Percentiles rank a stretch among this genome's conserved stretches.
Evolutionary conservation across 1,140 invertebrate genomes (phyloP).

Genomic region (Bombus fervidus): DNA sequence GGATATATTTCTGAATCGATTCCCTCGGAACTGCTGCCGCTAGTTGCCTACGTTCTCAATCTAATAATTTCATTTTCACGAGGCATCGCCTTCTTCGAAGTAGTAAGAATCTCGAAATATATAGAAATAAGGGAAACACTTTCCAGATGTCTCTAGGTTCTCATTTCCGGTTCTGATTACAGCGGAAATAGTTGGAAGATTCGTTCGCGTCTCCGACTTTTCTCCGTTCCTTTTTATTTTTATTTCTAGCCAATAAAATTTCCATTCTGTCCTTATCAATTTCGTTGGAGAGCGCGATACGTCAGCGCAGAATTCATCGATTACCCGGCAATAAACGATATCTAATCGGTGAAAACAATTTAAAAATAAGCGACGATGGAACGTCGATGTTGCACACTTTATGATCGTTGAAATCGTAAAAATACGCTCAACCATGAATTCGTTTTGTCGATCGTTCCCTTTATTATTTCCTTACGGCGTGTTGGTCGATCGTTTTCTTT

Average conservation of each 20-base stretch:
- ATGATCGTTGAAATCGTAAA: neutral
- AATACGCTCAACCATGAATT: neutral
- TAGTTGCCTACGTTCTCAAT: neutral
- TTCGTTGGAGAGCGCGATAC: neutral
- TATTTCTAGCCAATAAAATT: neutral
- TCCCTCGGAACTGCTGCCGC: no score
- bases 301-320: neutral
- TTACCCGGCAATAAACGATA: neutral
- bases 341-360: neutral
- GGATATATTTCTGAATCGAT: neutral
- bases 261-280: conserved; percentile 14
- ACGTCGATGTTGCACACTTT: neutral
- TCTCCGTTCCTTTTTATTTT: neutral
- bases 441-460: neutral
- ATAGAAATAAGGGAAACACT: neutral
- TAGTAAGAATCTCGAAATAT: neutral
- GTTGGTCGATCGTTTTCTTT: neutral
- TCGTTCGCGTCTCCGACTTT: neutral
- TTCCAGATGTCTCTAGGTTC: neutral
- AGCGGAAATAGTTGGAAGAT: neutral
- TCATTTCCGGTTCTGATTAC: neutral
- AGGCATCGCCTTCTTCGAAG: neutral
- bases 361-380: conserved; percentile 1
- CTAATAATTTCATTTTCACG: neutral
- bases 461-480: neutral